Evolutionary conservation across 2,797 vertebrate species (phyloP).

Genomic region (Falco berigora): DNA sequence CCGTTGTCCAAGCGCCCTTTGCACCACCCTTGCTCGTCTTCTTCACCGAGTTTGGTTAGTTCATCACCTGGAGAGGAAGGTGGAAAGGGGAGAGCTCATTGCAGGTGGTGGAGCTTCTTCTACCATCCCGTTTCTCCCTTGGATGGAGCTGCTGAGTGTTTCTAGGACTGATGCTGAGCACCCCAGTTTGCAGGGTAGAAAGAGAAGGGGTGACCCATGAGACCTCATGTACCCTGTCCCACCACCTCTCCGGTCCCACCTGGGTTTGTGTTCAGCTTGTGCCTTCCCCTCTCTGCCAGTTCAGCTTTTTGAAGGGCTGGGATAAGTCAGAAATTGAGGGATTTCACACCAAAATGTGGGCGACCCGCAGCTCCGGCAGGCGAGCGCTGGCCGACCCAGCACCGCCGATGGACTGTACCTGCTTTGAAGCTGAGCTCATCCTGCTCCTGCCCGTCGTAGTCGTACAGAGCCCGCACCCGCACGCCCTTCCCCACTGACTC

Average conservation of each 20-base stretch:
- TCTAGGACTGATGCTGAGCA: neutral
- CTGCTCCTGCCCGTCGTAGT: slow-evolving; percentile 97
- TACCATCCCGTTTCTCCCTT: neutral
- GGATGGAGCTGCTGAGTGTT: neutral
- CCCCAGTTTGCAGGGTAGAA: neutral
- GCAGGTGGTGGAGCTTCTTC: neutral
- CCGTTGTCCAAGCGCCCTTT: slow-evolving; percentile 94
- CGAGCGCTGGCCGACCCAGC: rapidly evolving
- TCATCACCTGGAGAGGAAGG: slow-evolving; percentile 83
- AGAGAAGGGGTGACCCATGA: neutral
- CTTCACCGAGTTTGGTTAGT: slow-evolving; percentile 93
- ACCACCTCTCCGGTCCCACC: neutral
- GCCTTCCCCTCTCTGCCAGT: neutral
- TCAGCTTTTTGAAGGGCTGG: neutral
- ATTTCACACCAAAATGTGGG: neutral
- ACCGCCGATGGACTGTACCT: slow-evolving; percentile 62
- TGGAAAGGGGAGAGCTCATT: neutral
- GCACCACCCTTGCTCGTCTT: slow-evolving; percentile 99
- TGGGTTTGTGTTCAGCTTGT: rapidly evolving
- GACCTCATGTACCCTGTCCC: rapidly evolving
- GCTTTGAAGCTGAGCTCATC: slow-evolving; percentile 97
- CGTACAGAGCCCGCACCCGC: slow-evolving; percentile 91
- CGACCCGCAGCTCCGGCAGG: neutral
- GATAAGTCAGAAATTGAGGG: neutral
- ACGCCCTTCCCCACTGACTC: slow-evolving; percentile 78